Percentiles rank a stretch among this genome's conserved stretches.
Evolutionary conservation across 2,888 invertebrate species (phyloP).

Genomic region (Hemithea aestivaria): DNA sequence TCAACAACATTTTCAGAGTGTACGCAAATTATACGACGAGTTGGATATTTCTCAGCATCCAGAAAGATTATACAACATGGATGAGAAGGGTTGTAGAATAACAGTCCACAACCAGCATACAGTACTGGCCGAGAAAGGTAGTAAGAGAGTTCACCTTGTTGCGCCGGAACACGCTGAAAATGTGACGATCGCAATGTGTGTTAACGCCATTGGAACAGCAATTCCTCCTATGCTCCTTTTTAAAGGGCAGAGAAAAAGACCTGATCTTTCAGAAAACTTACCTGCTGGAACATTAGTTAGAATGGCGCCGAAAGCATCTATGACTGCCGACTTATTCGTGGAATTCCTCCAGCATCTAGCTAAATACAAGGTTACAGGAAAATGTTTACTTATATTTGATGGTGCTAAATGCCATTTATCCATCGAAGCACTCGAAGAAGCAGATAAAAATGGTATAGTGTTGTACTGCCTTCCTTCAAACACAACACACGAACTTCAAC

Average conservation of each 20-base stretch:
- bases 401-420: constrained; percentile 22
- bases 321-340: constrained; percentile 21
- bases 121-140: constrained; percentile 24
- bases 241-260: constrained; percentile 15
- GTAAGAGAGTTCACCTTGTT: constrained; percentile 23
- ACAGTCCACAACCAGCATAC: constrained; percentile 20
- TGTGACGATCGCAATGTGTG: constrained; percentile 26
- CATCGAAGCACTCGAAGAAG: constrained; percentile 15
- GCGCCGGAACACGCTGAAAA: constrained; percentile 28
- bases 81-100: constrained; percentile 23
- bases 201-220: constrained; percentile 13
- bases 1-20: constrained; percentile 3
- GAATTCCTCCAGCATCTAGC: constrained; percentile 23
- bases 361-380: constrained; percentile 19
- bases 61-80: constrained; percentile 25
- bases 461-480: constrained; percentile 23
- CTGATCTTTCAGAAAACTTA: constrained; percentile 22
- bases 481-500: too few relatives aligned
- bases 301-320: constrained; percentile 27
- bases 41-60: constrained; percentile 19
- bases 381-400: constrained; percentile 29
- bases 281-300: constrained; percentile 22
- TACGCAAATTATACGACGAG: constrained; percentile 14
- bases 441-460: constrained; percentile 18
- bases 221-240: constrained; percentile 27